phyloP scores from a whole-genome alignment of 1,140 invertebrate genomes.

The Onthophagus taurus region DNA sequence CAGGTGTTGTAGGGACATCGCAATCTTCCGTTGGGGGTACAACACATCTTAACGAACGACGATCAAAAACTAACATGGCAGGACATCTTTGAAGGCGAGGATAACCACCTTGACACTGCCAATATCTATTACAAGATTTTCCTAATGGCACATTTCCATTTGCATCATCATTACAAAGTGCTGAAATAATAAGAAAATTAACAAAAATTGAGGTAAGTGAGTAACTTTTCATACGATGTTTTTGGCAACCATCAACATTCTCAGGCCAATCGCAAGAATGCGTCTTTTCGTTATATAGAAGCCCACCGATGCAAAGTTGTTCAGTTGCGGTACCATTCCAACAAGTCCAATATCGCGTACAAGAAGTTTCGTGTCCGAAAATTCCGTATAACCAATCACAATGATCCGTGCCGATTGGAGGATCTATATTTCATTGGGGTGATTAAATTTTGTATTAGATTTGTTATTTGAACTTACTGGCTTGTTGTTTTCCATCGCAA shows the following conservation, averaged over 20 bases:
- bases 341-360: conserved; percentile 88
- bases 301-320: conserved; percentile 84
- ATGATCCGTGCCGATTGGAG: conserved; percentile 73
- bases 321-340: conserved; percentile 90
- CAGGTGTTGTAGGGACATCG: conserved; percentile 66
- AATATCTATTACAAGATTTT: conserved; percentile 87
- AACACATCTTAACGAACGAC: conserved; percentile 70
- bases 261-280: conserved; percentile 90
- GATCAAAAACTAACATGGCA: conserved; percentile 83
- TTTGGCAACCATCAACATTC: conserved; percentile 84
- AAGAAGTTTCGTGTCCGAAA: conserved; percentile 86
- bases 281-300: conserved; percentile 82
- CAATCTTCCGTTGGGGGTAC: conserved; percentile 82
- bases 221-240: conserved; percentile 66
- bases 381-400: conserved; percentile 91
- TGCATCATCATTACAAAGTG: conserved; percentile 81
- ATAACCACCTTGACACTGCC: conserved; percentile 89
- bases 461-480: conserved; percentile 46
- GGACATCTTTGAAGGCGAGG: conserved; percentile 81
- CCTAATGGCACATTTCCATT: conserved; percentile 59
- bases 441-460: background rate
- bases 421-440: conserved; percentile 47
- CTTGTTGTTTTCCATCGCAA: conserved; percentile 66
- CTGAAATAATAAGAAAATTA: conserved; percentile 38
- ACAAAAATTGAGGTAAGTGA: background rate